Percentiles rank a stretch among this genome's conserved stretches.
phyloP scores from a whole-genome alignment of 2,888 invertebrate genomes.

The Lochmaea crataegi region DNA sequence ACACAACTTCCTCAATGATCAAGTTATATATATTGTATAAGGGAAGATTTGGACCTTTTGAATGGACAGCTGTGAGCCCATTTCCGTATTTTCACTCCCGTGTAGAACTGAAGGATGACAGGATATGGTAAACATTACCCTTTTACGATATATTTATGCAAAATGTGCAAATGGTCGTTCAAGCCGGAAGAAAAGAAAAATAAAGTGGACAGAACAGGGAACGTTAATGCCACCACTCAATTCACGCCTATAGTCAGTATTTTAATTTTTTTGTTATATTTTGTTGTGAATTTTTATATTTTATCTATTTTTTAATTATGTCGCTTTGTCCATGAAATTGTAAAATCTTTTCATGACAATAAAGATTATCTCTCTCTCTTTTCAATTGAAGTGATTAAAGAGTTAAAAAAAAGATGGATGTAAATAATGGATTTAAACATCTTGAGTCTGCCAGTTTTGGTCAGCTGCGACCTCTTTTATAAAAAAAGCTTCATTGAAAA shows the following conservation, averaged over 20 bases:
- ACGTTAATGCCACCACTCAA: slow-evolving; percentile 33
- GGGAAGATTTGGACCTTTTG: slow-evolving; percentile 33
- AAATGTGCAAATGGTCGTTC: slow-evolving; percentile 37
- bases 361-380: no score
- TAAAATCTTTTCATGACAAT: no score
- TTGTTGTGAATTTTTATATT: no score
- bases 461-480: no score
- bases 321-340: no score
- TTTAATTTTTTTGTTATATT: no score
- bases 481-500: background rate
- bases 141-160: slow-evolving; percentile 46
- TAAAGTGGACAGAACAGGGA: slow-evolving; percentile 38
- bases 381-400: background rate
- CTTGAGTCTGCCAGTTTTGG: background rate
- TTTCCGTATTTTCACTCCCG: slow-evolving; percentile 36
- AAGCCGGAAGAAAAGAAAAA: slow-evolving; percentile 40
- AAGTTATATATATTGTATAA: slow-evolving; percentile 43
- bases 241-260: background rate
- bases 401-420: background rate
- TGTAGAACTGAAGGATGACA: slow-evolving; percentile 37
- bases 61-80: slow-evolving; percentile 39
- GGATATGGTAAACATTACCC: slow-evolving; percentile 44
- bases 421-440: no score
- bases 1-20: slow-evolving; percentile 47
- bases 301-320: no score